A percentile compares a stretch with the other conserved stretches of the same genome.
These are phyloP conservation scores for Cephalopachus bancanus DNA, from an alignment of 2,797 vertebrate genomes.

Conservation along the genomic window DNA sequence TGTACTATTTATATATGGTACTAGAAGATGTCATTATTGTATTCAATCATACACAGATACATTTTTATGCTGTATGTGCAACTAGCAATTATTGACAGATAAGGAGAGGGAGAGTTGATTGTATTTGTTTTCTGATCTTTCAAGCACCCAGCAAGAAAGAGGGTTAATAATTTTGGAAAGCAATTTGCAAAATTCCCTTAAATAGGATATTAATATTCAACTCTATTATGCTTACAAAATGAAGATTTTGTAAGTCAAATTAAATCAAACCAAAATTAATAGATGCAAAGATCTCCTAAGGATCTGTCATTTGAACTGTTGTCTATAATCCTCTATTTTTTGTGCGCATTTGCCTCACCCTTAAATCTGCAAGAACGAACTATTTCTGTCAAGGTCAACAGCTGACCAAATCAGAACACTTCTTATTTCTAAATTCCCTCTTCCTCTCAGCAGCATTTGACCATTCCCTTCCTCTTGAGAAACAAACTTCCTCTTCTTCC, in stretches of 20 bases:
- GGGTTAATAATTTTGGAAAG: neutral
- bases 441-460: neutral
- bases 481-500: neutral
- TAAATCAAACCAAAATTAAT: constrained; percentile 1
- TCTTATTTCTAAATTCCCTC: neutral
- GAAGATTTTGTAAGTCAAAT: constrained; percentile 4
- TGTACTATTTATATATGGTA: neutral
- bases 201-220: neutral
- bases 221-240: constrained; percentile 35
- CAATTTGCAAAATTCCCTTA: constrained; percentile 41
- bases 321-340: neutral
- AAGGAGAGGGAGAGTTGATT: neutral
- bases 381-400: neutral
- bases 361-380: neutral
- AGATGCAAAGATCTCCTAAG: neutral
- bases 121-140: constrained; percentile 36
- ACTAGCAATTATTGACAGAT: neutral
- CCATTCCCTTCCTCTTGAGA: neutral
- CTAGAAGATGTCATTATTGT: neutral
- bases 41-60: neutral
- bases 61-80: neutral
- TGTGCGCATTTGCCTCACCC: neutral
- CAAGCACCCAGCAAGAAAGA: neutral
- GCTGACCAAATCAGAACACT: neutral
- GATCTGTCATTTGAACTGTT: neutral